Evolutionary conservation across 2,888 invertebrate species (phyloP), one percentile per base, ranked within the genome.

Genomic region (Cheilosia scutellata): DNA sequence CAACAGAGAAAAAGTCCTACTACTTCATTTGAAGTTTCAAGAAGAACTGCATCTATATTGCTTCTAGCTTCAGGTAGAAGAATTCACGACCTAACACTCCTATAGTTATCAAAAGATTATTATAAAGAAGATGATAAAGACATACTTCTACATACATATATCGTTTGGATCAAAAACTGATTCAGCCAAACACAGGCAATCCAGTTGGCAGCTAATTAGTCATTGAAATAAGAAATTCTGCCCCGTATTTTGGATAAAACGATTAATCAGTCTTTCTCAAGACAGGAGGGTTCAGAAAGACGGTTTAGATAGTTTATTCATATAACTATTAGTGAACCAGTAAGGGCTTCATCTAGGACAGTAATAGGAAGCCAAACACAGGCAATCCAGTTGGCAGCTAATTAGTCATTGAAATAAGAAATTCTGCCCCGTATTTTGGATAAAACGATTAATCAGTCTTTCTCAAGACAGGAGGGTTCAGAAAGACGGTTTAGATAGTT

Each of bases 351-450:
- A 51, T 66, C 66, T 2, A 55, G 55, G 51, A 66, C 55, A 27
- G 13, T 65, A 11, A 40, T 57, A 13, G 63, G 47, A 11, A 6
- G 44, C 5, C n/a, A 11, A 2, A 1, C 47, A 49, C 31, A 60
- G 57, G 40, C 70, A 77, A 25, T 74, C 72, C n/a, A 55, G 62
- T 49, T 71, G 78, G 62, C 53, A 51, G 5, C 27, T 68, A n/a
- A 58, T 5, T 2, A 51, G 20, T 25, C 25, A 51, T 20, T 7
- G 7, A 37, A 51, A 75, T 29, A 66, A 40, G 9, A 58, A 20
- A 6, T 16, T 76, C 2, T 66, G 60, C 9, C 58, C 66, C 0
- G 60, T 66, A 7, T 20, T 27, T 25, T 53, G 60, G 53, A 2
- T 58, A 60, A 68, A 37, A 27, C 11, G 33, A 7, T 29, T 40